A percentile compares a stretch with the other conserved stretches of the same genome.
phyloP scores from a whole-genome alignment of 2,797 vertebrate genomes.

The Phalloptychus januarius region DNA sequence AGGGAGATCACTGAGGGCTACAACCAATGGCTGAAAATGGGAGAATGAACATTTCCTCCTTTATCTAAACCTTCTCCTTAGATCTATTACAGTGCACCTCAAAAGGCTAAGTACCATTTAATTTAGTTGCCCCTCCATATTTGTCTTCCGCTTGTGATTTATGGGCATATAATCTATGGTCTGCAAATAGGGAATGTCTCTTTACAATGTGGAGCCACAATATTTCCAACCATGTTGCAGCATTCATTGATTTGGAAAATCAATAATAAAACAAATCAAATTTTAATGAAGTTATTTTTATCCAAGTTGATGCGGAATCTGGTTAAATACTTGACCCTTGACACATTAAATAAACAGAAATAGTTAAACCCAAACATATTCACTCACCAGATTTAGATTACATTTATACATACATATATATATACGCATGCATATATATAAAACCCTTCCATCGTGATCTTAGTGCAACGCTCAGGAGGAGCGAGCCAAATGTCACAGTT shows the following conservation, averaged over 20 bases:
- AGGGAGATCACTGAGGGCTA: conserved; percentile 79
- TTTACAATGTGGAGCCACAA: conserved; percentile 24
- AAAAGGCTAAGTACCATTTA: conserved; percentile 88
- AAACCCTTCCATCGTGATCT: too few relatives aligned
- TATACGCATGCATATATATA: too few relatives aligned
- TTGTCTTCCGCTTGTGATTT: conserved; percentile 84
- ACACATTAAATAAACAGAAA: neutral
- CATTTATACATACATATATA: too few relatives aligned
- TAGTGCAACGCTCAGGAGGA: too few relatives aligned
- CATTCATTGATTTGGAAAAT: conserved; percentile 27
- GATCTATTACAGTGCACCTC: conserved; percentile 81
- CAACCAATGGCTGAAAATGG: conserved; percentile 74
- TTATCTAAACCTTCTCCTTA: conserved; percentile 74
- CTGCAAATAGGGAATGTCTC: conserved; percentile 55
- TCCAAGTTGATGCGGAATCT: conserved; percentile 20
- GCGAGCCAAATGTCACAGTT: too few relatives aligned
- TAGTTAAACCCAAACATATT: neutral
- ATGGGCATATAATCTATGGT: conserved; percentile 68
- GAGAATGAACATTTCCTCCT: conserved; percentile 67
- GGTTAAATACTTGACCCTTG: neutral
- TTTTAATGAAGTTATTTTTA: conserved; percentile 20
- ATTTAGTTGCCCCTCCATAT: conserved; percentile 82
- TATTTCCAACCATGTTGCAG: conserved; percentile 19
- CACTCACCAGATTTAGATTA: neutral
- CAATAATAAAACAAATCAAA: conserved; percentile 2